phyloP scores from a whole-genome alignment of 2,113 vertebrate species.

The Bungarus multicinctus region DNA sequence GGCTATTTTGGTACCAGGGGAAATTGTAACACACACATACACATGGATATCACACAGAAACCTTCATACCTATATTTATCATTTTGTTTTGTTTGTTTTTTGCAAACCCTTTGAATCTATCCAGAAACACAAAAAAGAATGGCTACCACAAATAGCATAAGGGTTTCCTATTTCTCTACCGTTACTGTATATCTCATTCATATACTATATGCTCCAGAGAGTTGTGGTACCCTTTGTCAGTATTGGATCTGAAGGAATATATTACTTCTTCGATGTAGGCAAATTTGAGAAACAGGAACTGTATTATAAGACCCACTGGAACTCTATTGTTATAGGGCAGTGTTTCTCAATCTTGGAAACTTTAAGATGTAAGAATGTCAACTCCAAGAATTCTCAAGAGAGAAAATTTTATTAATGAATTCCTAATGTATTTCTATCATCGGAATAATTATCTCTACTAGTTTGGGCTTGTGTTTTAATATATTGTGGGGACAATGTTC shows the following conservation, averaged over 20 bases:
- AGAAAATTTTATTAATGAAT: not conserved
- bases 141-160: not conserved
- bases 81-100: not conserved
- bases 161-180: not conserved
- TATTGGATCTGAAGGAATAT: not conserved
- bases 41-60: not conserved
- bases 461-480: not conserved
- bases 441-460: not conserved
- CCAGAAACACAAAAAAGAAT: not conserved
- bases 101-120: not conserved
- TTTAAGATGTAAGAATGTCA: not conserved
- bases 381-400: not conserved
- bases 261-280: not conserved
- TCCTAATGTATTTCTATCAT: not conserved
- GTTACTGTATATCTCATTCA: not conserved
- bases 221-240: not conserved
- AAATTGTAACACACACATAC: not conserved
- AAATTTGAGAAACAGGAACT: not conserved
- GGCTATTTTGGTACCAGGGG: conserved; percentile 33
- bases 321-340: not conserved
- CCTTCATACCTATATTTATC: not conserved
- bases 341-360: not conserved
- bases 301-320: not conserved
- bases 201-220: not conserved
- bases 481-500: not conserved